These are phyloP conservation scores for Andrena camellia DNA, from an alignment of 2,888 invertebrate genomes.

Conservation along the genomic window DNA sequence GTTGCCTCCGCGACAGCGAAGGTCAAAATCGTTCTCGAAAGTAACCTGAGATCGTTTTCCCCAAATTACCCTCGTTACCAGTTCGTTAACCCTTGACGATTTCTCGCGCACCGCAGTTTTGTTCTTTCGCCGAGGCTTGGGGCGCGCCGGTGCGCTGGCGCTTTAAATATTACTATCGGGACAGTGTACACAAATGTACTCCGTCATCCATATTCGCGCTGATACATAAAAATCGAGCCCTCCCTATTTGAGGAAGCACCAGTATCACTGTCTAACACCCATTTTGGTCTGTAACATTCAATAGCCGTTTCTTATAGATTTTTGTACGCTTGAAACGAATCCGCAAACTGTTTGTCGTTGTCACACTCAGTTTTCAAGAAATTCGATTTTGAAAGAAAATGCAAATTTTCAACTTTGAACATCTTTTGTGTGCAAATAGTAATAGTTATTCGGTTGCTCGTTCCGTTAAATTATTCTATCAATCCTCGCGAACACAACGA, in stretches of 20 bases:
- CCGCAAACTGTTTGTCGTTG: no score
- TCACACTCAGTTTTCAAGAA: no score
- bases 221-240: neutral
- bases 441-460: no score
- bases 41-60: neutral
- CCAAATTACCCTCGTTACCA: neutral
- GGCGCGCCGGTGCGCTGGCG: neutral
- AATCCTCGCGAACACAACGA: no score
- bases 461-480: no score
- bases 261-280: no score
- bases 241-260: neutral
- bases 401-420: no score
- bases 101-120: neutral
- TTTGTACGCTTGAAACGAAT: no score
- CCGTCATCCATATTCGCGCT: neutral
- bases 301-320: no score
- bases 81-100: constrained; percentile 16
- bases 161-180: neutral
- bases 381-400: no score
- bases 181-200: neutral
- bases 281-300: no score
- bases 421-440: no score
- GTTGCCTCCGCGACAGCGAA: neutral
- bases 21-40: neutral
- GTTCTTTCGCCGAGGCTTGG: neutral